Evolutionary conservation across 2,113 vertebrate genomes (phyloP).

Genomic region (Lepus americanus): DNA sequence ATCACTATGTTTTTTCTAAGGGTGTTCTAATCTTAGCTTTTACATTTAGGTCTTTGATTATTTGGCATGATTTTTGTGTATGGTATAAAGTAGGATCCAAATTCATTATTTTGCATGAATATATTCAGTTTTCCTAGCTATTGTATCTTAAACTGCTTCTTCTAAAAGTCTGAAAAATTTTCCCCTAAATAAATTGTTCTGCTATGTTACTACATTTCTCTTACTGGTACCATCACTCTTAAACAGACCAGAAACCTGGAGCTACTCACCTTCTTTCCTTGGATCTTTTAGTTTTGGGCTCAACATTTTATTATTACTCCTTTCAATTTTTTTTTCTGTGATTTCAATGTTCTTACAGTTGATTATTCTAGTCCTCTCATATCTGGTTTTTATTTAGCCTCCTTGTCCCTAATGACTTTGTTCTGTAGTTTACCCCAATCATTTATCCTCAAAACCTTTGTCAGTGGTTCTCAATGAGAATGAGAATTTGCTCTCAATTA

Average conservation of each 20-base stretch:
- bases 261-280: not conserved
- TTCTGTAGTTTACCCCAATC: not conserved
- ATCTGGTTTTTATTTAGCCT: not conserved
- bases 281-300: not conserved
- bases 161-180: not conserved
- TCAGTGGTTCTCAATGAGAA: not conserved
- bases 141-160: not conserved
- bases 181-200: not conserved
- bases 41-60: conserved; percentile 31
- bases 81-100: not conserved
- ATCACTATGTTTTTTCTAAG: not conserved
- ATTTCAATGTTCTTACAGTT: not conserved
- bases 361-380: not conserved
- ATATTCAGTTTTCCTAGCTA: not conserved
- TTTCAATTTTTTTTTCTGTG: not conserved
- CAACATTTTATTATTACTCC: not conserved
- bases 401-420: not conserved
- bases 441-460: conserved; percentile 9
- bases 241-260: not conserved
- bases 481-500: conserved; percentile 25
- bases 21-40: not conserved
- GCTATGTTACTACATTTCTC: not conserved
- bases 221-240: not conserved
- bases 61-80: conserved; percentile 13
- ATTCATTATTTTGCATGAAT: not conserved